phyloP scores from a whole-genome alignment of 2,113 vertebrate species.

The Ceyx margarethae region DNA sequence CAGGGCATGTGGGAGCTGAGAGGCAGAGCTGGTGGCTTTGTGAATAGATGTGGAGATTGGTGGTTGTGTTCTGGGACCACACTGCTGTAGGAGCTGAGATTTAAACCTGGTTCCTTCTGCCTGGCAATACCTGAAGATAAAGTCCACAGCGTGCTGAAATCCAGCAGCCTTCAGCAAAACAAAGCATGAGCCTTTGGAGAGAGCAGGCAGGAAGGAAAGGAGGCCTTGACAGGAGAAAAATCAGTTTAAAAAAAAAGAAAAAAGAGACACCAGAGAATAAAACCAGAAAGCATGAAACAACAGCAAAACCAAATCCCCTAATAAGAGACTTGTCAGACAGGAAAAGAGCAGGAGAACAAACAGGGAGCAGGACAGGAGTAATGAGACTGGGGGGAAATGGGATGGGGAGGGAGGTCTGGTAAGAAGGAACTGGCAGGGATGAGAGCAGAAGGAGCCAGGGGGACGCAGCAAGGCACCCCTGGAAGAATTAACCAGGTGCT shows the following conservation, averaged over 20 bases:
- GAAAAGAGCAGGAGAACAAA: slow-evolving; percentile 58
- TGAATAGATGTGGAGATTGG: neutral
- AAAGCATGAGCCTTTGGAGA: neutral
- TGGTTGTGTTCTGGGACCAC: neutral
- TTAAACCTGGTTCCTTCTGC: neutral
- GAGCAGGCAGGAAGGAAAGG: neutral
- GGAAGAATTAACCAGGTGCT: slow-evolving; percentile 52
- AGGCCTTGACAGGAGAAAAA: slow-evolving; percentile 30
- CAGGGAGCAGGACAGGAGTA: slow-evolving; percentile 52
- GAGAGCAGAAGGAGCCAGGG: slow-evolving; percentile 43
- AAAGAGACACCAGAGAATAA: slow-evolving; percentile 45
- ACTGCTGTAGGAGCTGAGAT: neutral
- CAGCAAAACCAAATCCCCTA: slow-evolving; percentile 51
- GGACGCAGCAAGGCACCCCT: slow-evolving; percentile 18
- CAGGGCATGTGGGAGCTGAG: neutral
- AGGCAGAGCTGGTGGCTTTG: neutral
- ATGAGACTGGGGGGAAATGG: slow-evolving; percentile 44
- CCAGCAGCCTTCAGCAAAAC: neutral
- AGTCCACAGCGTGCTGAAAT: neutral
- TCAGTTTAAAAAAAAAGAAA: neutral
- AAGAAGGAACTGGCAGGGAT: slow-evolving; percentile 57
- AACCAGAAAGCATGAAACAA: slow-evolving; percentile 54
- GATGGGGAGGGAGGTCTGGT: slow-evolving; percentile 63
- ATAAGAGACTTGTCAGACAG: slow-evolving; percentile 47
- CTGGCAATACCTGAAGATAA: neutral